These are phyloP conservation scores for Eugnorisma glareosa DNA, from an alignment of 2,888 invertebrate genomes.

Conservation along the genomic window DNA sequence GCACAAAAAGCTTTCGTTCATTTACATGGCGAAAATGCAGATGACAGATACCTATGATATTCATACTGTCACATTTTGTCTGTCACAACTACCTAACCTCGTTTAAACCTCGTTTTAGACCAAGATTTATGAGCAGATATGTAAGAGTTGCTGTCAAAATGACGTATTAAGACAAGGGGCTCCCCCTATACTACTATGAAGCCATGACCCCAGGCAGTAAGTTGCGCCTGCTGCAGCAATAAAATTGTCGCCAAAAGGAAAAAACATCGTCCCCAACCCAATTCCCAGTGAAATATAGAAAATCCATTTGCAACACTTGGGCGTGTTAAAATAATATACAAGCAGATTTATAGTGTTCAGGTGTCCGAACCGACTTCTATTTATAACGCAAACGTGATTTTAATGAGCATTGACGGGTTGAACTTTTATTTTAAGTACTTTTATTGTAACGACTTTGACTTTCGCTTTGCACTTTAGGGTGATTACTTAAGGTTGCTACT, in stretches of 20 bases:
- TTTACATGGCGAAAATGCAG: neutral
- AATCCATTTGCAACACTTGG: constrained; percentile 63
- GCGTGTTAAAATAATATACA: constrained; percentile 69
- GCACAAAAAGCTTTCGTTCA: neutral
- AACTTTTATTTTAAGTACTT: constrained; percentile 68
- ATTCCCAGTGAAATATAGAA: constrained; percentile 46
- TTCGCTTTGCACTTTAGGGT: constrained; percentile 61
- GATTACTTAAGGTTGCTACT: constrained; percentile 44
- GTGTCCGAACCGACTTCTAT: constrained; percentile 73
- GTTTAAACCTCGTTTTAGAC: neutral
- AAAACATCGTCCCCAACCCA: constrained; percentile 1
- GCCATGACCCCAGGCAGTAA: neutral
- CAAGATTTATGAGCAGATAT: neutral
- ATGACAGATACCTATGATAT: neutral
- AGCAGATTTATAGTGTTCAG: constrained; percentile 76
- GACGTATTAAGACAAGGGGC: too few species aligned
- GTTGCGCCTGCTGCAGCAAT: neutral
- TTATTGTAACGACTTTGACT: constrained; percentile 58
- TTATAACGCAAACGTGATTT: constrained; percentile 73
- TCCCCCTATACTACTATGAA: neutral
- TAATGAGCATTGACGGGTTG: constrained; percentile 73
- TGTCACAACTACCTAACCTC: neutral
- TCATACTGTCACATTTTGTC: neutral
- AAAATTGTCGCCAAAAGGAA: constrained; percentile 28
- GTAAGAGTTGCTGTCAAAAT: neutral